Conservation (phyloP, 2,113 vertebrate genomes). For the Manacus vitellinus region DNA sequence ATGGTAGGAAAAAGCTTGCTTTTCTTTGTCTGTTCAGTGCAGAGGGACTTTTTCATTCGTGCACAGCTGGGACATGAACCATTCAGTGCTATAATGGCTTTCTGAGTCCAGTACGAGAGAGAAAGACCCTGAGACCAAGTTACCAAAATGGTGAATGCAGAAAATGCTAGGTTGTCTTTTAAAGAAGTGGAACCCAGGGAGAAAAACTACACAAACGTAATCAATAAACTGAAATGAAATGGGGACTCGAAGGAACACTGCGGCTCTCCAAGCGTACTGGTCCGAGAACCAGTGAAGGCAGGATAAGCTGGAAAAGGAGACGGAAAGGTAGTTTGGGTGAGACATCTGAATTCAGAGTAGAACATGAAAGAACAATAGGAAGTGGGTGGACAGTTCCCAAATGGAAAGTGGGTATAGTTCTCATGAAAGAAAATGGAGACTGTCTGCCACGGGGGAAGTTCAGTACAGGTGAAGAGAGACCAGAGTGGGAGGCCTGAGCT, state of each 20-base stretch:
- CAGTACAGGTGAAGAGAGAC: not conserved
- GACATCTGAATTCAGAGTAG: not conserved
- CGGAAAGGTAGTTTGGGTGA: not conserved
- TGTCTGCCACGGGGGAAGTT: not conserved
- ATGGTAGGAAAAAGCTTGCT: not conserved
- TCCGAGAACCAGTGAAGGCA: not conserved
- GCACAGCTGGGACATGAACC: not conserved
- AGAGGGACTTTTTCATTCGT: not conserved
- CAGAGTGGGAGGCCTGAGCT: not conserved
- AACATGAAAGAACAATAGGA: not conserved
- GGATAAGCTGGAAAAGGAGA: not conserved
- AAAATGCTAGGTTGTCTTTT: not conserved
- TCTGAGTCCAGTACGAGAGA: not conserved
- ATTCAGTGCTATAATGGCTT: not conserved
- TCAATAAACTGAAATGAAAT: not conserved
- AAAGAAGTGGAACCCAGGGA: not conserved
- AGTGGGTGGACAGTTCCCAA: not conserved
- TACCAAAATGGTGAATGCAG: not conserved
- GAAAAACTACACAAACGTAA: not conserved
- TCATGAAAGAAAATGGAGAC: not conserved
- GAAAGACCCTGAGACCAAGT: not conserved
- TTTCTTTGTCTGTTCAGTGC: not conserved
- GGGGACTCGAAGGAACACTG: not conserved
- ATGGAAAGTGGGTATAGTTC: not conserved
- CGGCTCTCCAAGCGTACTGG: not conserved